phyloP scores from a whole-genome alignment of 2,113 vertebrate genomes.

The Cebus imitator region DNA sequence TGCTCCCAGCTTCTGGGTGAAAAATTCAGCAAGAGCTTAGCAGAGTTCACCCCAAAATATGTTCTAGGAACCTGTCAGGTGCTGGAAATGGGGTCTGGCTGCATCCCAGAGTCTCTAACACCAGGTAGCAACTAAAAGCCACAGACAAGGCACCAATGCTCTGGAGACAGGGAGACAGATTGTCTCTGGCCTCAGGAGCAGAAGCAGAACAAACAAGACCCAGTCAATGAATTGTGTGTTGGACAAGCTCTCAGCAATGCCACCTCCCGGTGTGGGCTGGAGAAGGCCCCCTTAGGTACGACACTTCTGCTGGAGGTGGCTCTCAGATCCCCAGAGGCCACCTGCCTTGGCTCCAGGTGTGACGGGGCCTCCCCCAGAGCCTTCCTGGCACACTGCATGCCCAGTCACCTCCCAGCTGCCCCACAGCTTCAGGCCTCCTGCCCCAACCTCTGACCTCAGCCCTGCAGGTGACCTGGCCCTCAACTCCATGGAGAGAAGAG shows the following conservation, averaged over 20 bases:
- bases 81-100: no score
- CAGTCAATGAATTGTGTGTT: background rate
- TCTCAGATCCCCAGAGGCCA: background rate
- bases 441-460: background rate
- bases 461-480: background rate
- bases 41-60: background rate
- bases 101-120: background rate
- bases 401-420: background rate
- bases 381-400: rapidly evolving
- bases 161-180: background rate
- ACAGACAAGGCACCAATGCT: background rate
- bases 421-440: background rate
- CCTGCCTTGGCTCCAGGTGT: background rate
- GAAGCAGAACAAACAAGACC: background rate
- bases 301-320: no score
- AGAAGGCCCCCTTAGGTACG: background rate
- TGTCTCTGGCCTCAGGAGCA: background rate
- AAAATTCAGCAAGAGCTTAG: background rate
- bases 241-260: rapidly evolving
- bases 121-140: background rate
- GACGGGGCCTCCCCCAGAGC: background rate
- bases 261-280: background rate
- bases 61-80: background rate
- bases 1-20: background rate
- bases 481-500: background rate